These are phyloP conservation scores for Cryptoblepharus egeriae DNA, from an alignment of 2,797 vertebrate species.

Conservation along the genomic window DNA sequence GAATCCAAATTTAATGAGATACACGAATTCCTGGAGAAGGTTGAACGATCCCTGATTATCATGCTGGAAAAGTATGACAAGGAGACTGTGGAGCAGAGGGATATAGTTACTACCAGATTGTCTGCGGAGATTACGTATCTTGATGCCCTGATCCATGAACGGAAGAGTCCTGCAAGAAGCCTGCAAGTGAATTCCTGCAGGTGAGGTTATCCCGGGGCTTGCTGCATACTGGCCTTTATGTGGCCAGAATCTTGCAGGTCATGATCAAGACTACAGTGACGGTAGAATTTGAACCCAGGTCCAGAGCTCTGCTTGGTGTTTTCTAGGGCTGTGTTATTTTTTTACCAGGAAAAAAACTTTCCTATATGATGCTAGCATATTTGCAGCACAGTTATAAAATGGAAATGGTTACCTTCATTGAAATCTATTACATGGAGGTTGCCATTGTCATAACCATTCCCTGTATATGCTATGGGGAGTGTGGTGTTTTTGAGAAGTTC, in stretches of 20 bases:
- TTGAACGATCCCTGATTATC: constrained; percentile 20
- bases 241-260: background rate
- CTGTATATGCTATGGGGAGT: too few species aligned
- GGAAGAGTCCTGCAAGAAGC: constrained; percentile 6
- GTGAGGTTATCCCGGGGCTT: background rate
- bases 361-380: too few species aligned
- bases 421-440: too few species aligned
- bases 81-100: constrained; percentile 20
- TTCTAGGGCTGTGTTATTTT: too few species aligned
- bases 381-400: too few species aligned
- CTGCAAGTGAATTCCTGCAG: constrained; percentile 27
- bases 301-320: too few species aligned
- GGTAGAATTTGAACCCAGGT: background rate
- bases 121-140: constrained; percentile 12
- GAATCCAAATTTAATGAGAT: constrained; percentile 22
- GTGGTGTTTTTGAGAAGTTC: too few species aligned
- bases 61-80: constrained; percentile 28
- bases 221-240: background rate
- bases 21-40: constrained; percentile 28
- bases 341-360: too few species aligned
- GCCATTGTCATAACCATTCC: too few species aligned
- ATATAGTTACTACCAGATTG: background rate
- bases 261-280: background rate
- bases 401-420: too few species aligned
- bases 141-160: constrained; percentile 16